Evolutionary conservation across 1,140 invertebrate species (phyloP).

Genomic region (Cherax quadricarinatus): DNA sequence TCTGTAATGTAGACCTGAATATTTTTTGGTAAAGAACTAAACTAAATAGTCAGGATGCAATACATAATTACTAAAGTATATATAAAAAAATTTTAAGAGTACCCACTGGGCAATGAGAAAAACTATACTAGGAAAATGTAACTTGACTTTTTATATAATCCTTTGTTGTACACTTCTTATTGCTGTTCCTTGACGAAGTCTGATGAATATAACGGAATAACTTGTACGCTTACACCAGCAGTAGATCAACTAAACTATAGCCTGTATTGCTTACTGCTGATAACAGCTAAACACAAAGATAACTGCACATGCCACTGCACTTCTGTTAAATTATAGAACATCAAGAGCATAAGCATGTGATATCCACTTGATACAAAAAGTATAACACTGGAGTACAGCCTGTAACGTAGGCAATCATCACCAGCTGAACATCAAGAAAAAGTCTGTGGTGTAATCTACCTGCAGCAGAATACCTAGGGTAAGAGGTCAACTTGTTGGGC

Average conservation of each 20-base stretch:
- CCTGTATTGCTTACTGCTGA: constrained; percentile 21
- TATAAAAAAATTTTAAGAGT: not conserved
- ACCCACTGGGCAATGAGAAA: not conserved
- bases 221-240: constrained; percentile 28
- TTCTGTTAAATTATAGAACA: not conserved
- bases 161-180: constrained; percentile 38
- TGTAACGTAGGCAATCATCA: constrained; percentile 10
- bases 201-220: constrained; percentile 10
- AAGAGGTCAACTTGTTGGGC: constrained; percentile 52
- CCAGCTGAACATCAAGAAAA: constrained; percentile 9
- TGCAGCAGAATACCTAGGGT: constrained; percentile 33
- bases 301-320: not conserved
- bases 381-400: not conserved
- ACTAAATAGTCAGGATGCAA: not conserved
- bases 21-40: not conserved
- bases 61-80: not conserved
- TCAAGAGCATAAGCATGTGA: not conserved
- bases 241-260: constrained; percentile 20
- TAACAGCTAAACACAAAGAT: constrained; percentile 14
- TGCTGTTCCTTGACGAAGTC: constrained; percentile 20
- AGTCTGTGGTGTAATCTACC: constrained; percentile 28
- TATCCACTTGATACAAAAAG: constrained; percentile 20
- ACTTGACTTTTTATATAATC: not conserved
- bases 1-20: constrained; percentile 2
- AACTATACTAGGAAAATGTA: not conserved